Percentiles rank a stretch among this genome's conserved stretches.
Conservation (phyloP, 1,140 invertebrate species). For the Drepana arcuata region DNA sequence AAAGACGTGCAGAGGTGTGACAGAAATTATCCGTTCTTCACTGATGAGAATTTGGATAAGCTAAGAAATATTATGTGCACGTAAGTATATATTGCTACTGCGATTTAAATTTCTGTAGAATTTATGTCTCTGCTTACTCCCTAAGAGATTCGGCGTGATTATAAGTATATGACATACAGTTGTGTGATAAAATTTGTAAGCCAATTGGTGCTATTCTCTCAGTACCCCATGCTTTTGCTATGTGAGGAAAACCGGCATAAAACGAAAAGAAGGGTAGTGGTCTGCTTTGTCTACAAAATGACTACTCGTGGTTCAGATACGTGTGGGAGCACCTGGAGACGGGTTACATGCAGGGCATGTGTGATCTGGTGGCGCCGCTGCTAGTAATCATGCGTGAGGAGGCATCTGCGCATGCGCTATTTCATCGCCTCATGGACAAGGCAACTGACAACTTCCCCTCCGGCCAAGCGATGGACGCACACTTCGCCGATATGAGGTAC, state of each 20-base stretch:
- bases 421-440: constrained; percentile 90
- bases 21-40: constrained; percentile 93
- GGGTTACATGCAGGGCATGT: constrained; percentile 95
- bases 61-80: constrained; percentile 97
- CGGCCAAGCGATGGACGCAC: constrained; percentile 93
- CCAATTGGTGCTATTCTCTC: no score
- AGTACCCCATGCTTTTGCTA: no score
- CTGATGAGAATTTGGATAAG: constrained; percentile 90
- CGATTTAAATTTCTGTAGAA: background rate
- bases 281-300: no score
- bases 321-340: constrained; percentile 95
- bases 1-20: constrained; percentile 97
- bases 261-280: no score
- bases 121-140: background rate
- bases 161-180: no score
- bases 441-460: constrained; percentile 95
- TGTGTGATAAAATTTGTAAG: no score
- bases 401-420: constrained; percentile 92
- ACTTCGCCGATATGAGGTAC: constrained; percentile 95
- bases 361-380: constrained; percentile 93
- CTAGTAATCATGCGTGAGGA: constrained; percentile 95
- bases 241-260: no score
- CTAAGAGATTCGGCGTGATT: background rate
- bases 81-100: constrained; percentile 69
- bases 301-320: no score